These are phyloP conservation scores for Melanophora roralis DNA, from an alignment of 2,888 invertebrate genomes.

Conservation along the genomic window DNA sequence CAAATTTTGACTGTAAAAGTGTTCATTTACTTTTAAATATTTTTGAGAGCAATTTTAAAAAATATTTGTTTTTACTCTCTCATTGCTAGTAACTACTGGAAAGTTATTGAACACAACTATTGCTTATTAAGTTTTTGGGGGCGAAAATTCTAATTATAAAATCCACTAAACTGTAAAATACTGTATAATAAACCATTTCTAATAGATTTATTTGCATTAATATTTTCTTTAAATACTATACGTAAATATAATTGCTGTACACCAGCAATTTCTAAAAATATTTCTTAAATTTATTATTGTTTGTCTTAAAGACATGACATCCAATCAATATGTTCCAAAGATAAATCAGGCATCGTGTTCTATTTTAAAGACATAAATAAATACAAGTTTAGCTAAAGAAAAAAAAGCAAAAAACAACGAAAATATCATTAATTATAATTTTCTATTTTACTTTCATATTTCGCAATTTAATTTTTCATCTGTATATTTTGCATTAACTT, in stretches of 20 bases:
- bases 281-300: not conserved
- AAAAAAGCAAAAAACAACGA: slow-evolving; percentile 1
- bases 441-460: not conserved
- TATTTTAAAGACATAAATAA: slow-evolving; percentile 18
- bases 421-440: slow-evolving; percentile 25
- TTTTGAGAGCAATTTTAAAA: too few relatives aligned
- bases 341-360: slow-evolving; percentile 37
- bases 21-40: too few relatives aligned
- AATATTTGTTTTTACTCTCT: too few relatives aligned
- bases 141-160: too few relatives aligned
- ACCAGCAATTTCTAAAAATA: not conserved
- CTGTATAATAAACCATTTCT: too few relatives aligned
- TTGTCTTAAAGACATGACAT: not conserved
- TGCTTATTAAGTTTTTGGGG: too few relatives aligned
- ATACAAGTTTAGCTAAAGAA: not conserved
- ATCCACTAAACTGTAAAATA: too few relatives aligned
- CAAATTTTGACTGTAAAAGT: too few relatives aligned
- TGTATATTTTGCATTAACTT: slow-evolving; percentile 12
- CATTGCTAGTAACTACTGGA: too few relatives aligned
- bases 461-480: not conserved
- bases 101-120: too few relatives aligned
- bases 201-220: too few relatives aligned
- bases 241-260: not conserved
- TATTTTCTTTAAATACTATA: not conserved
- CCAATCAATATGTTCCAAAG: slow-evolving; percentile 5